Base-by-base conservation (phyloP, 2,888 invertebrate species). In the Sarcophaga caerulescens region DNA sequence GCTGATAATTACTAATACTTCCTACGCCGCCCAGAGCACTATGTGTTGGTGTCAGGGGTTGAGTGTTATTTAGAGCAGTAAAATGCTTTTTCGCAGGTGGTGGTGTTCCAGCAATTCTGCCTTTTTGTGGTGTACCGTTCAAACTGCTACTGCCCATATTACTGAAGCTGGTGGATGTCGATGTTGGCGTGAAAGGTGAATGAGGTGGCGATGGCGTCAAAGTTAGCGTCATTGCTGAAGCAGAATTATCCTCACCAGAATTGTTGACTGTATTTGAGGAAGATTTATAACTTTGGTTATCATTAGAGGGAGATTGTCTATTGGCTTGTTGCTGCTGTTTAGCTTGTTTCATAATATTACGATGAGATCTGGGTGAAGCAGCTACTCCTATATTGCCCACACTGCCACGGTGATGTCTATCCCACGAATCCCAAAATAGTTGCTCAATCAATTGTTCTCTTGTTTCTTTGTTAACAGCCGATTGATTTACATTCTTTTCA, bases 351-450 rank as follows among this genome's bases (percentile, higher is more conserved):
- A 87, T 88, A 69, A 89, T 85, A 57, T 88, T 88, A 25, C 90
- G 91, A 88, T 93, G 90, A n/a, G 91, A 86, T 14, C 92, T 89
- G 5, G 93, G 93, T 2, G 93, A 93, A 2, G 92, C 89, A 44
- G 89, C 89, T 3, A 90, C 88, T 3, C 91, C 92, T 82, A 92
- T 91, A 78, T 92, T 94, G 35, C 92, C 92, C 63, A 92, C 88
- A 86, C 92, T 92, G 10, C 92, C 92, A 23, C 93, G 91, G 87
- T 92, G 93, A 78, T 90, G 89, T 74, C 96, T 94, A 93, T 98
- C 98, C 98, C 98, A 98, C 10, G 98, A 98, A 93, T 98, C 98
- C 98, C 98, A 99, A 93, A 97, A 98, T 89, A 99, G 94, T 85
- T 93, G 91, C 4, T 93, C 92, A 17, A 92, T 91, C 75, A 92